Conservation (phyloP, 2,797 vertebrate genomes). For the Eospalax fontanierii region DNA sequence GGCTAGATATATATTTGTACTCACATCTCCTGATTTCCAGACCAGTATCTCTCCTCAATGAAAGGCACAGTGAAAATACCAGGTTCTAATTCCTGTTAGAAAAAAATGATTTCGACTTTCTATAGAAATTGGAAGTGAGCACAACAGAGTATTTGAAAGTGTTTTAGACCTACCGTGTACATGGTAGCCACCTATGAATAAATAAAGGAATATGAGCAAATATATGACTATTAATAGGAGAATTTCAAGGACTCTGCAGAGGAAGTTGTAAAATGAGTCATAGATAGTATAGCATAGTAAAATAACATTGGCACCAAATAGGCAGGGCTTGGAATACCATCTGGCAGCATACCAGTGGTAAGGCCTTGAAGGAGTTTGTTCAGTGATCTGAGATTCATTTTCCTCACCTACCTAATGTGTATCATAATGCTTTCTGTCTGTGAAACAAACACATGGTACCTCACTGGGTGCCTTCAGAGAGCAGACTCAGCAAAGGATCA, state of each 20-base stretch:
- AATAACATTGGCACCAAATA: constrained; percentile 19
- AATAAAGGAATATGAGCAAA: not conserved
- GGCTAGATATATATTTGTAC: not conserved
- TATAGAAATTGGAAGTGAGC: not conserved
- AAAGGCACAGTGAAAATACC: not conserved
- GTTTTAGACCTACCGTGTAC: not conserved
- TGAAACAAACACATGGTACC: not conserved
- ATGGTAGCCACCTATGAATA: not conserved
- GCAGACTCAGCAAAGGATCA: not conserved
- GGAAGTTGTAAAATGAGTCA: constrained; percentile 4
- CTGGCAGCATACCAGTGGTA: not conserved
- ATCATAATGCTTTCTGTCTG: not conserved
- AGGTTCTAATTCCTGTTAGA: not conserved
- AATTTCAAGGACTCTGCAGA: constrained; percentile 47
- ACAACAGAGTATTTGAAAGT: constrained; percentile 1
- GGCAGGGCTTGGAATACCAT: constrained; percentile 23
- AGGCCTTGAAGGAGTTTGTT: not conserved
- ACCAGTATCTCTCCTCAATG: not conserved
- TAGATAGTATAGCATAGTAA: not conserved
- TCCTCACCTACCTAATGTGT: not conserved
- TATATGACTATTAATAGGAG: not conserved
- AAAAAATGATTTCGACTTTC: not conserved
- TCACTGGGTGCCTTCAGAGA: not conserved
- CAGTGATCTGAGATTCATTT: not conserved
- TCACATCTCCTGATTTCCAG: not conserved